Base-by-base conservation (phyloP, 1,140 invertebrate genomes). In the Euwallacea fornicatus region DNA sequence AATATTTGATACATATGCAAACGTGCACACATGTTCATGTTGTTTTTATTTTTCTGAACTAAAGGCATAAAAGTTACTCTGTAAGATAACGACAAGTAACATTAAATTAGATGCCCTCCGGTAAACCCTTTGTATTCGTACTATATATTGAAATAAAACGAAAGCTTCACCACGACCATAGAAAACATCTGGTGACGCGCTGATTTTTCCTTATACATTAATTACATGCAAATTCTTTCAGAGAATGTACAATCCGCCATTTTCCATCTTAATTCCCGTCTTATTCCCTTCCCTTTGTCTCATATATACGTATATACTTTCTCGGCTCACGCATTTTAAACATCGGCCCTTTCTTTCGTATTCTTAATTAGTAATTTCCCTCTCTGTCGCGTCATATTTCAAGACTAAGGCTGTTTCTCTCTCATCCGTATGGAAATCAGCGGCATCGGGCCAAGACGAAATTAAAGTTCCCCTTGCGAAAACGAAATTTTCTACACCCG, bases 201-300 rank as follows among this genome's bases (percentile, higher is more conserved):
- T 76, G 78, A 79, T 79, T 79, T 79, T 80, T 79, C 78, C 78
- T 79, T 79, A 80, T 77, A 78, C 78, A 78, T 81, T 81, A 81
- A 81, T 81, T 81, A 79, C 79, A 80, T 80, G 79, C 78, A 81
- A 81, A 81, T 81, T 80, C 79, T 78, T 77, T 72, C 76, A 64
- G 73, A 74, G 78, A 79, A 79, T 78, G 78, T 78, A 79, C 76
- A 79, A 78, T 78, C 79, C 78, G 78, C 79, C 79, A 79, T 80
- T 77, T 80, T 79, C 77, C 75, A 79, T 78, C 77, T 80, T 78
- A 76, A 78, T 80, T 78, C 77, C 66, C 78, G 74, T 77, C 76
- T 78, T 76, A 78, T 78, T 79, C 78, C 78, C 76, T 78, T 53
- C 78, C 77, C 79, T 78, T 78, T 79, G 76, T 78, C 77, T 79